Conservation (phyloP, 2,888 invertebrate genomes). For the Clunio marinus region DNA sequence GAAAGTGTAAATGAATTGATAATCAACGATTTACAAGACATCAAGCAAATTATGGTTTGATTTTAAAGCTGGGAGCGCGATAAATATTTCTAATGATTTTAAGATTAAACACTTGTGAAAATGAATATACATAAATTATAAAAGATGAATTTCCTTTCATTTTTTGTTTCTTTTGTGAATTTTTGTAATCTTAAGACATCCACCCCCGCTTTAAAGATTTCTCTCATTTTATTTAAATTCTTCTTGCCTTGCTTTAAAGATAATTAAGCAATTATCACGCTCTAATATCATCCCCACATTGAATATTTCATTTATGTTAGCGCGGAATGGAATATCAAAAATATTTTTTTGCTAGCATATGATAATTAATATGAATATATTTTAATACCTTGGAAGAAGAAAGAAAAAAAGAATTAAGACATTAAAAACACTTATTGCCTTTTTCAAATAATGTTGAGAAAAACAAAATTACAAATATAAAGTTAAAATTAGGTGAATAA, state of each 20-base stretch:
- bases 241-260: neutral
- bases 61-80: too few relatives aligned
- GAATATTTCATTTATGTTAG: neutral
- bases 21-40: too few relatives aligned
- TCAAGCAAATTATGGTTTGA: too few relatives aligned
- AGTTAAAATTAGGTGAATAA: neutral
- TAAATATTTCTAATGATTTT: too few relatives aligned
- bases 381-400: slow-evolving; percentile 31
- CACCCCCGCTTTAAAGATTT: too few relatives aligned
- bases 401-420: slow-evolving; percentile 24
- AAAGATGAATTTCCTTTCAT: too few relatives aligned
- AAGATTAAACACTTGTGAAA: too few relatives aligned
- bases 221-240: neutral
- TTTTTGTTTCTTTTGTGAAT: too few relatives aligned
- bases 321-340: slow-evolving; percentile 6
- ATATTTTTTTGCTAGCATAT: neutral
- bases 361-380: slow-evolving; percentile 17
- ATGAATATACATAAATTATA: too few relatives aligned
- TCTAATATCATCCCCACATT: too few relatives aligned
- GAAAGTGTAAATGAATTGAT: too few relatives aligned
- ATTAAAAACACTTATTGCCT: slow-evolving; percentile 49
- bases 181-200: too few relatives aligned
- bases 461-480: slow-evolving; percentile 35
- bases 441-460: slow-evolving; percentile 44
- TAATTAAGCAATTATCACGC: neutral